Evolutionary conservation across 2,797 vertebrate genomes (phyloP).

Genomic region (Pogonophryne albipinna): DNA sequence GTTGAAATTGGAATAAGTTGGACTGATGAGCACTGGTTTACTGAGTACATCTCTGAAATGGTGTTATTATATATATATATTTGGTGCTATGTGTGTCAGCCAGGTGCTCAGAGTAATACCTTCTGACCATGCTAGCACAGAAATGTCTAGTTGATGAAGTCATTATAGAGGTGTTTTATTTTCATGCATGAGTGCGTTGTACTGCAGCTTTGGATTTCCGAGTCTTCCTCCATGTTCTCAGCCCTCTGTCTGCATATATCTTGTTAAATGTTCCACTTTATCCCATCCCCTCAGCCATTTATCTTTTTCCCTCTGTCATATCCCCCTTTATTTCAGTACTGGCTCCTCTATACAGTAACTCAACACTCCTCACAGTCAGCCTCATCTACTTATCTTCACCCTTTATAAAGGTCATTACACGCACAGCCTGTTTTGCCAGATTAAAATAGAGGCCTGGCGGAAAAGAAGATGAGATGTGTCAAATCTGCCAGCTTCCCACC

Average conservation of each 20-base stretch:
- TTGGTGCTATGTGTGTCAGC: not conserved
- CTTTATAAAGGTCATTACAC: constrained; percentile 78
- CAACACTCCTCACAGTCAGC: constrained; percentile 63
- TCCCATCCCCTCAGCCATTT: constrained; percentile 70
- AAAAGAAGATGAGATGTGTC: constrained; percentile 67
- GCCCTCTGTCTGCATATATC: constrained; percentile 68
- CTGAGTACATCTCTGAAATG: not conserved
- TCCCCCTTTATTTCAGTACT: constrained; percentile 52
- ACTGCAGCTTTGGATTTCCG: constrained; percentile 36
- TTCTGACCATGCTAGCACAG: not conserved
- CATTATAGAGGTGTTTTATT: not conserved
- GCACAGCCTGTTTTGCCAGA: constrained; percentile 70
- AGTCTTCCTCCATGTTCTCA: constrained; percentile 49
- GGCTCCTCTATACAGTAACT: constrained; percentile 66
- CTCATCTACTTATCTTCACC: constrained; percentile 78
- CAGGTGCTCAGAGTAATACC: constrained; percentile 2
- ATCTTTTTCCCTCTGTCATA: constrained; percentile 72
- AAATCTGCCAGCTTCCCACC: constrained; percentile 55
- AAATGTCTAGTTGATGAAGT: not conserved
- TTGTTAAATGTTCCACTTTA: constrained; percentile 72
- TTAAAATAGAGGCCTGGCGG: constrained; percentile 63
- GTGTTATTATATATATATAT: no score
- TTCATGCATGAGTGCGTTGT: not conserved
- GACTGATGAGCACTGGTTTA: not conserved
- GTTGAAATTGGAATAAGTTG: not conserved